Conservation (phyloP, 2,797 vertebrate genomes). For the Melopsittacus undulatus region DNA sequence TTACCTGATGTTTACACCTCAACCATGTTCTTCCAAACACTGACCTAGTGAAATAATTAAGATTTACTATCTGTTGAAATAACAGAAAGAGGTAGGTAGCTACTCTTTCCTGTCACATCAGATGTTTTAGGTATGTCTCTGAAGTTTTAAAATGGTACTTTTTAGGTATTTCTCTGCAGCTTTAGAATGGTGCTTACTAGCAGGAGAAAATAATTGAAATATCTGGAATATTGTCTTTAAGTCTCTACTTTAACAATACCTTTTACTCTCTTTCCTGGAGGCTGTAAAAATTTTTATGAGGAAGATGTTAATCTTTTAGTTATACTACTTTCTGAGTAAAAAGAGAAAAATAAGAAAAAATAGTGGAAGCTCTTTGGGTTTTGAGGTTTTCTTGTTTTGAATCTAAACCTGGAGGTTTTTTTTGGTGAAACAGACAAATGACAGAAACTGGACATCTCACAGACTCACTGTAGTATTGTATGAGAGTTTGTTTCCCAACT, state of each 20-base stretch:
- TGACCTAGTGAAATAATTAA: not conserved
- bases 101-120: not conserved
- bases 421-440: not conserved
- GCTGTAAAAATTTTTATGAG: not conserved
- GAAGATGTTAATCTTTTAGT: not conserved
- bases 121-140: not conserved
- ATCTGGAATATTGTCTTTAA: not conserved
- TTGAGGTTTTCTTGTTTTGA: not conserved
- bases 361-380: not conserved
- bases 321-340: not conserved
- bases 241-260: not conserved
- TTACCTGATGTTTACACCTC: not conserved
- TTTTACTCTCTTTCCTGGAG: not conserved
- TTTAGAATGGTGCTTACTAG: not conserved
- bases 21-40: not conserved
- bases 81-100: not conserved
- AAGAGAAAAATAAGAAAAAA: not conserved
- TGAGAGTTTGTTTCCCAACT: not conserved
- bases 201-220: not conserved
- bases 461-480: not conserved
- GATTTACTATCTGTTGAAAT: not conserved
- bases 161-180: not conserved
- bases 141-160: not conserved
- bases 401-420: not conserved
- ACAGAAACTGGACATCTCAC: not conserved